Conservation (phyloP, 2,797 vertebrate genomes). For the Oreortyx pictus region DNA sequence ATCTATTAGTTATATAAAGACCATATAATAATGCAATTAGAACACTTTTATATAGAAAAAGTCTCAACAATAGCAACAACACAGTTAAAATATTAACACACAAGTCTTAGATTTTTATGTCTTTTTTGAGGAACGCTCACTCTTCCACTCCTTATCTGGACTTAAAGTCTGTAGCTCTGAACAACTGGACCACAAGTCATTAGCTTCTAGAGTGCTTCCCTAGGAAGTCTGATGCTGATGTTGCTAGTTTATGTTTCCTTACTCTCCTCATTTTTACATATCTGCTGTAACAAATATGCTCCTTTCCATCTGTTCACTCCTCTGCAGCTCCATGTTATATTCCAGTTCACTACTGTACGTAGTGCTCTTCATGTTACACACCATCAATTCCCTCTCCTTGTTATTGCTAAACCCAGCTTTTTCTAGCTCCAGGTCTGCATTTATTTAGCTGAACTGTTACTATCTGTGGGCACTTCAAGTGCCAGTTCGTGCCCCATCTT, state of each 20-base stretch:
- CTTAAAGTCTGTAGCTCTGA: not conserved
- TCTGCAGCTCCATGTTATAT: not conserved
- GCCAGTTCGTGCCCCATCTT: not conserved
- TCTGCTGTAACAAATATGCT: not conserved
- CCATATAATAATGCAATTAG: not conserved
- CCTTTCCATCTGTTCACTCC: not conserved
- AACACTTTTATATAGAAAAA: not conserved
- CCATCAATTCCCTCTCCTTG: not conserved
- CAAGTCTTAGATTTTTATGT: not conserved
- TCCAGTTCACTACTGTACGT: not conserved
- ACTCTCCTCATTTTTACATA: not conserved
- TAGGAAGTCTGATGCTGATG: not conserved
- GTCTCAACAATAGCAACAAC: not conserved
- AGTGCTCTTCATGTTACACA: not conserved
- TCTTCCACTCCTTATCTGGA: not conserved
- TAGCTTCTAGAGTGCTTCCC: fast-evolving
- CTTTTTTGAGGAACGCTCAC: not conserved
- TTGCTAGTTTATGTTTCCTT: not conserved
- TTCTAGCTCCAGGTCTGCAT: not conserved
- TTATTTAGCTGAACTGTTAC: not conserved
- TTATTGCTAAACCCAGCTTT: not conserved
- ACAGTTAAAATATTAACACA: not conserved
- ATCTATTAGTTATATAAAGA: not conserved
- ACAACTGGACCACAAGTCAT: not conserved
- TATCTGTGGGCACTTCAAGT: fast-evolving